Percentiles rank a stretch among this genome's conserved stretches.
Evolutionary conservation across 2,797 vertebrate species (phyloP).

Genomic region (Pangasius djambal): DNA sequence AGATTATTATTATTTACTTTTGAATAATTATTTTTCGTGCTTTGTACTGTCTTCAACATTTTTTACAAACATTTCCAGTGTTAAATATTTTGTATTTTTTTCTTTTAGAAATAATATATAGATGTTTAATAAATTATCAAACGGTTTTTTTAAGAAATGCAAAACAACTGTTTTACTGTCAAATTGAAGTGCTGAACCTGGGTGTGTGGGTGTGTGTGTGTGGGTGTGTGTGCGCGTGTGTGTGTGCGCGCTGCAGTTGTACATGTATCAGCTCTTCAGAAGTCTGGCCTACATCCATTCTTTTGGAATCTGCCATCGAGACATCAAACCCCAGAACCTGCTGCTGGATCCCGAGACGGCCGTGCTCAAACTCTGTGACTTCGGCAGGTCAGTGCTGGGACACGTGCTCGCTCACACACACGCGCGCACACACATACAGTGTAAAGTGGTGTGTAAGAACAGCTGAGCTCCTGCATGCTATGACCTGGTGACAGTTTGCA

Average conservation of each 20-base stretch:
- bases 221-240: slow-evolving; percentile 12
- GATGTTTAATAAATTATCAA: not conserved
- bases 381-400: slow-evolving; percentile 87
- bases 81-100: too few species aligned
- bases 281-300: slow-evolving; percentile 99
- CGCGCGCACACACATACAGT: not conserved
- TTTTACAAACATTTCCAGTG: too few species aligned
- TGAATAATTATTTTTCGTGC: too few species aligned
- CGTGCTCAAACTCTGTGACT: slow-evolving; percentile 98
- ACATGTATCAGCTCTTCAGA: slow-evolving; percentile 99
- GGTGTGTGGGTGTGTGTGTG: slow-evolving; percentile 17
- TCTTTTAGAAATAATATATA: not conserved
- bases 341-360: slow-evolving; percentile 98
- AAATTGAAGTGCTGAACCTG: not conserved
- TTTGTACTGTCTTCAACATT: too few species aligned
- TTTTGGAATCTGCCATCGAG: slow-evolving; percentile 99
- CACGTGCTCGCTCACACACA: not conserved
- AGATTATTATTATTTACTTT: too few species aligned
- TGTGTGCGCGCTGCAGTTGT: slow-evolving; percentile 78
- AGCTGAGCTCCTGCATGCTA: too few species aligned
- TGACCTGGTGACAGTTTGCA: not conserved
- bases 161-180: not conserved
- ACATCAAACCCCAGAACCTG: slow-evolving; percentile 99
- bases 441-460: not conserved
- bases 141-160: too few species aligned